Evolutionary conservation across 2,113 vertebrate species (phyloP).

Genomic region (Cromileptes altivelis): DNA sequence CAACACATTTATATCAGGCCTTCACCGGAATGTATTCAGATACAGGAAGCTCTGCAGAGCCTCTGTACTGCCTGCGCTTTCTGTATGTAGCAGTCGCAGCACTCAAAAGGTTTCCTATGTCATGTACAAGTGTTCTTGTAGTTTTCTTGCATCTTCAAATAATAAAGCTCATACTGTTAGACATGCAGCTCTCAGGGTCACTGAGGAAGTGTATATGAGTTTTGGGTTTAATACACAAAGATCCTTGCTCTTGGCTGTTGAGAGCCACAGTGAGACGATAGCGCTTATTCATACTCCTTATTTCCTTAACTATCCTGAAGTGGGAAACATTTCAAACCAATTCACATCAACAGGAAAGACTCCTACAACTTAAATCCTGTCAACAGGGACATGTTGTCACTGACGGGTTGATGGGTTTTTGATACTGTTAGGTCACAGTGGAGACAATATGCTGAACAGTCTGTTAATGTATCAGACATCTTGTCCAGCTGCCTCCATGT

Average conservation of each 20-base stretch:
- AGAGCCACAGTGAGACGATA: constrained; percentile 13
- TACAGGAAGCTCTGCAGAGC: constrained; percentile 22
- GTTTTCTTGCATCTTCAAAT: constrained; percentile 23
- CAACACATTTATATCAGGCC: constrained; percentile 18
- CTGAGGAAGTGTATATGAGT: constrained; percentile 13
- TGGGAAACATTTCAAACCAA: constrained; percentile 19
- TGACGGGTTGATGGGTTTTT: constrained; percentile 59
- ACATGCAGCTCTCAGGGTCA: constrained; percentile 35
- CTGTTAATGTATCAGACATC: constrained; percentile 32
- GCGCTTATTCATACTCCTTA: constrained; percentile 7
- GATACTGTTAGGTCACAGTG: constrained; percentile 45
- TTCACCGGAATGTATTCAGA: constrained; percentile 21
- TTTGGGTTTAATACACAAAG: not conserved
- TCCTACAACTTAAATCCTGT: constrained; percentile 57
- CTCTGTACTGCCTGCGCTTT: not conserved
- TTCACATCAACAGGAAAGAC: constrained; percentile 54
- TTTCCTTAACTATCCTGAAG: constrained; percentile 36
- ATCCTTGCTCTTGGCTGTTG: constrained; percentile 34
- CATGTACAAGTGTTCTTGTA: constrained; percentile 31
- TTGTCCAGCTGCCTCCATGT: constrained; percentile 6
- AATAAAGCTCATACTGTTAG: constrained; percentile 32
- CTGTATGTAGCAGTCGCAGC: constrained; percentile 10
- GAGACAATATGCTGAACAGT: constrained; percentile 43
- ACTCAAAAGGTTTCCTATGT: constrained; percentile 33
- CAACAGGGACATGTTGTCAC: constrained; percentile 53